Evolutionary conservation across 2,888 invertebrate species (phyloP).

Genomic region (Rhyacophila evoluta): DNA sequence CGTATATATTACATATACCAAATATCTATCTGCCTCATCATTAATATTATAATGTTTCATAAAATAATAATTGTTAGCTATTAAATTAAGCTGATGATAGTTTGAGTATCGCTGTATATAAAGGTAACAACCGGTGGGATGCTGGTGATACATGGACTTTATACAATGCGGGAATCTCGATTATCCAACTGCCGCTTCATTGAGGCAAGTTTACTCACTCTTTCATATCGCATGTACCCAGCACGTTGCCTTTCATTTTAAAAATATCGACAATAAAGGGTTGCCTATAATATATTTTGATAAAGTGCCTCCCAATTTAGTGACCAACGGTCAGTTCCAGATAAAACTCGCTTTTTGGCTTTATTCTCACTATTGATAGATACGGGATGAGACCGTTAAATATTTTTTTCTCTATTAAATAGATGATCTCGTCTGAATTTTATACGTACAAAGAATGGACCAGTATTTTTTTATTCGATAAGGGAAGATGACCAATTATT

Average conservation of each 20-base stretch:
- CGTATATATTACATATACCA: too few relatives aligned
- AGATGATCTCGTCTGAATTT: background rate
- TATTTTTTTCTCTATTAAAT: background rate
- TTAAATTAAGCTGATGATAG: too few relatives aligned
- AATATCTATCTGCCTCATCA: too few relatives aligned
- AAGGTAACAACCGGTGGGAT: constrained; percentile 31
- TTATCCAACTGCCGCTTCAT: constrained; percentile 35
- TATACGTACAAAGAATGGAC: background rate
- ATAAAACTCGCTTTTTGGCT: constrained; percentile 41
- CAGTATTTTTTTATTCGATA: constrained; percentile 12
- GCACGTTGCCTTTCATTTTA: background rate
- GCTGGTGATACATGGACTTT: constrained; percentile 25
- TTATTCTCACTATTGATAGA: constrained; percentile 44
- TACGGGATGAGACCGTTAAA: constrained; percentile 47
- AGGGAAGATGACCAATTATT: background rate
- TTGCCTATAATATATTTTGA: constrained; percentile 43
- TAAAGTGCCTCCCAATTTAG: constrained; percentile 42
- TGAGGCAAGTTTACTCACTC: constrained; percentile 8
- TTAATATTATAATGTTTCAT: too few relatives aligned
- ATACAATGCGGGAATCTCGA: constrained; percentile 45
- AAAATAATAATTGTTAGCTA: too few relatives aligned
- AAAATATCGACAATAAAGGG: constrained; percentile 53
- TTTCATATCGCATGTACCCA: background rate
- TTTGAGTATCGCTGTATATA: background rate
- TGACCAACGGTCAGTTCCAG: constrained; percentile 50